These are phyloP conservation scores for Drosophila athabasca DNA, from an alignment of 1,140 invertebrate species.

Conservation along the genomic window DNA sequence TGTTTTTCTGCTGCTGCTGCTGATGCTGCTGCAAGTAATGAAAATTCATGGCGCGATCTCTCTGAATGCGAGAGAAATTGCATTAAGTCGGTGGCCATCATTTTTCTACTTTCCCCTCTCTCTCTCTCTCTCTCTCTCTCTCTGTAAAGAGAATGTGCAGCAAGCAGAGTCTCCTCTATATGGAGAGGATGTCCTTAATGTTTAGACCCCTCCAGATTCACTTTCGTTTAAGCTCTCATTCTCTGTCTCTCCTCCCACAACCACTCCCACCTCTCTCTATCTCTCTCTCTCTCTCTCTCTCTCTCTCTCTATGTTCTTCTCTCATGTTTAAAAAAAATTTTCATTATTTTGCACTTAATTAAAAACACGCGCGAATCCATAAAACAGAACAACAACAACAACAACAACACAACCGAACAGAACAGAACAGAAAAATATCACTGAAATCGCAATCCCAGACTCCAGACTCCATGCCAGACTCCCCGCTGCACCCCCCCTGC, in stretches of 20 bases:
- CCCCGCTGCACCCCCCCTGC: slow-evolving; percentile 11
- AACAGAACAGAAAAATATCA: slow-evolving; percentile 22
- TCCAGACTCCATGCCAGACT: slow-evolving; percentile 30
- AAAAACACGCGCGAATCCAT: slow-evolving; percentile 62
- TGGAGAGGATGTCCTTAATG: not conserved
- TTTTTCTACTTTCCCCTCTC: slow-evolving; percentile 5
- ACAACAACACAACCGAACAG: not conserved
- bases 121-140: no score
- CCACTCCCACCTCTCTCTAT: no score
- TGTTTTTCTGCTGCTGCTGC: slow-evolving; percentile 5
- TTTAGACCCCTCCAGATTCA: slow-evolving; percentile 28
- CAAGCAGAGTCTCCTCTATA: not conserved
- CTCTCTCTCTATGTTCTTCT: no score
- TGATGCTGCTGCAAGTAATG: slow-evolving; percentile 37
- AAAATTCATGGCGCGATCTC: slow-evolving; percentile 60
- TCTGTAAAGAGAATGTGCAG: no score
- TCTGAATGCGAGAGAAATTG: slow-evolving; percentile 46
- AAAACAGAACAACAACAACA: slow-evolving; percentile 11
- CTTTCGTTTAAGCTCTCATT: slow-evolving; percentile 22
- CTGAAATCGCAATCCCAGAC: no score
- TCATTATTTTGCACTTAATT: slow-evolving; percentile 78
- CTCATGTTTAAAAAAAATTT: slow-evolving; percentile 13
- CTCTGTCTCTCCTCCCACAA: not conserved
- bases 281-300: no score
- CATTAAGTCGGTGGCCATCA: slow-evolving; percentile 63